Evolutionary conservation across 2,888 invertebrate genomes (phyloP).

Genomic region (Mycalesis mineus): DNA sequence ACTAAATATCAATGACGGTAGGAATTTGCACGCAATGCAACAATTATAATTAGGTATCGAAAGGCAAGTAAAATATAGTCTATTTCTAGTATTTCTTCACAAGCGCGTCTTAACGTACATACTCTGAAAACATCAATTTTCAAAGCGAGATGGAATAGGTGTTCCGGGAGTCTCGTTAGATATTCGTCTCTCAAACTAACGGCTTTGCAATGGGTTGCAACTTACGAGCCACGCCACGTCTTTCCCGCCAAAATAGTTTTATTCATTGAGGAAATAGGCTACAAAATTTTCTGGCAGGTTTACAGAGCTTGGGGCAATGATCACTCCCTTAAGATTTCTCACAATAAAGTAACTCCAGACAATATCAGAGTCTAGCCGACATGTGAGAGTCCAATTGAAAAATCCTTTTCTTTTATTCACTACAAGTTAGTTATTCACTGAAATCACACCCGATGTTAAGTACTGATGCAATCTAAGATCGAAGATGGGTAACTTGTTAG

Average conservation of each 20-base stretch:
- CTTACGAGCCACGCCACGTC: slow-evolving; percentile 52
- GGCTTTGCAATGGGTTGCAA: slow-evolving; percentile 40
- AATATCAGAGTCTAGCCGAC: slow-evolving; percentile 53
- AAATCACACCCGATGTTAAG: too few relatives aligned
- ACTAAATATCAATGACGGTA: too few relatives aligned
- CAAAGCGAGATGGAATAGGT: slow-evolving; percentile 46
- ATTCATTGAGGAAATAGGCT: slow-evolving; percentile 32
- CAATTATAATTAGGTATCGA: slow-evolving; percentile 58
- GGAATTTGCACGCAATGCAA: too few relatives aligned
- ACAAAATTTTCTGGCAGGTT: slow-evolving; percentile 34
- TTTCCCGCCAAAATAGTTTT: slow-evolving; percentile 40
- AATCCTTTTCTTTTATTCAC: too few relatives aligned
- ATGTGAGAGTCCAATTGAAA: slow-evolving; percentile 59
- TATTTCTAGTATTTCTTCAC: slow-evolving; percentile 39
- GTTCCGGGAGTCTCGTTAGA: slow-evolving; percentile 43
- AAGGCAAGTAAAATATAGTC: slow-evolving; percentile 59
- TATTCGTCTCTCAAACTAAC: slow-evolving; percentile 44
- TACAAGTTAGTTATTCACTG: too few relatives aligned
- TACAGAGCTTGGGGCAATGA: slow-evolving; percentile 43
- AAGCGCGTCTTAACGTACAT: slow-evolving; percentile 39
- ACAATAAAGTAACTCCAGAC: slow-evolving; percentile 49
- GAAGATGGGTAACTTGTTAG: too few relatives aligned
- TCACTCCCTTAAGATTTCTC: slow-evolving; percentile 35
- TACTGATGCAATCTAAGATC: too few relatives aligned
- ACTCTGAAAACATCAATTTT: slow-evolving; percentile 47